These are phyloP conservation scores for Otis tarda DNA, from an alignment of 2,113 vertebrate species.

Conservation along the genomic window DNA sequence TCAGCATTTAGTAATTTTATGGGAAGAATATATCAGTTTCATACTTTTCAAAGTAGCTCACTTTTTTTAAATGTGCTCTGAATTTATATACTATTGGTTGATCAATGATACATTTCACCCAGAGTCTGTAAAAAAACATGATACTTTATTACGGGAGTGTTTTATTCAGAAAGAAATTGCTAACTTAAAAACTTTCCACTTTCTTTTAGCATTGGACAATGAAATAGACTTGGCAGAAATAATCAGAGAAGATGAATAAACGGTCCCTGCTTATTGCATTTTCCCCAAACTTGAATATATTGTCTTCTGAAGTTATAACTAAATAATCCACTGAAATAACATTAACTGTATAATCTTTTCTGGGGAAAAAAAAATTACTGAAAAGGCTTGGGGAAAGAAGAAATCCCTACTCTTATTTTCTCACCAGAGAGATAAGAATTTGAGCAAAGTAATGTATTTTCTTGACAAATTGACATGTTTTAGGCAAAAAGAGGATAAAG, in stretches of 20 bases:
- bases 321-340: neutral
- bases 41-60: neutral
- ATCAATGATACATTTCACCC: neutral
- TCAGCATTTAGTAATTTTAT: neutral
- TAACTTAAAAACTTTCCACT: neutral
- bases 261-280: neutral
- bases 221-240: neutral
- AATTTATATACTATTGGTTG: neutral
- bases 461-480: neutral
- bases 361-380: neutral
- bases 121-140: neutral
- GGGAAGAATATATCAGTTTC: neutral
- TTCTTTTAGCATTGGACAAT: neutral
- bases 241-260: neutral
- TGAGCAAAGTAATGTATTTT: neutral
- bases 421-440: neutral
- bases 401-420: neutral
- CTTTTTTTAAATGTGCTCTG: neutral
- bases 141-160: neutral
- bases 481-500: neutral
- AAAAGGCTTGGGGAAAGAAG: neutral
- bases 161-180: neutral
- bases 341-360: neutral
- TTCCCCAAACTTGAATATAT: neutral
- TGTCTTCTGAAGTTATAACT: neutral